Evolutionary conservation across 2,888 invertebrate species (phyloP).

Genomic region (Leucophora obtusa): DNA sequence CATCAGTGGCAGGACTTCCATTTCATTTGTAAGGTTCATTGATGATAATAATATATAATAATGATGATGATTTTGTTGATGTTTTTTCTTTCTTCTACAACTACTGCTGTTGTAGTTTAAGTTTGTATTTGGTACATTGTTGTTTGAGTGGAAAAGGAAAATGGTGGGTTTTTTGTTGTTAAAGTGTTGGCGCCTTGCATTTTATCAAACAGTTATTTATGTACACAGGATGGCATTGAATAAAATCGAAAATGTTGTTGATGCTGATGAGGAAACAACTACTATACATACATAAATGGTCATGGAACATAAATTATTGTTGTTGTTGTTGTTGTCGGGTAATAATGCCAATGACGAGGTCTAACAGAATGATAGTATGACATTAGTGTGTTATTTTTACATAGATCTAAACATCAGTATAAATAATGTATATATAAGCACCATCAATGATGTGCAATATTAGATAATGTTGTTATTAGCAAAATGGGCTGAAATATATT

Average conservation of each 20-base stretch:
- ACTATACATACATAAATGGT: conserved; percentile 55
- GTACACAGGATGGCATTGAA: conserved; percentile 53
- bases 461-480: too few relatives aligned
- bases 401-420: not conserved
- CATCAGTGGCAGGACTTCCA: conserved; percentile 54
- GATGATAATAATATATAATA: too few relatives aligned
- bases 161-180: conserved; percentile 45
- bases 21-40: conserved; percentile 43
- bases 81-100: not conserved
- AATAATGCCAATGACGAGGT: conserved; percentile 42
- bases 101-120: not conserved
- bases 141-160: conserved; percentile 31
- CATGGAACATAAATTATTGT: conserved; percentile 29
- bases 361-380: conserved; percentile 21
- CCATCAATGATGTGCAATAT: too few relatives aligned
- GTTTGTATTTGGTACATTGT: conserved; percentile 1
- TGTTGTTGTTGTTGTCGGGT: conserved; percentile 16
- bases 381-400: conserved; percentile 13
- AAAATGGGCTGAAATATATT: too few relatives aligned
- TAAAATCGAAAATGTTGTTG: conserved; percentile 34
- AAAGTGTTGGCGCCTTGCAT: conserved; percentile 53
- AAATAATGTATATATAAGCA: too few relatives aligned
- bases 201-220: conserved; percentile 57
- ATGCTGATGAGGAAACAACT: conserved; percentile 13
- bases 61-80: not conserved